Base-by-base conservation (phyloP, 2,797 vertebrate genomes). In the Geotria australis region DNA sequence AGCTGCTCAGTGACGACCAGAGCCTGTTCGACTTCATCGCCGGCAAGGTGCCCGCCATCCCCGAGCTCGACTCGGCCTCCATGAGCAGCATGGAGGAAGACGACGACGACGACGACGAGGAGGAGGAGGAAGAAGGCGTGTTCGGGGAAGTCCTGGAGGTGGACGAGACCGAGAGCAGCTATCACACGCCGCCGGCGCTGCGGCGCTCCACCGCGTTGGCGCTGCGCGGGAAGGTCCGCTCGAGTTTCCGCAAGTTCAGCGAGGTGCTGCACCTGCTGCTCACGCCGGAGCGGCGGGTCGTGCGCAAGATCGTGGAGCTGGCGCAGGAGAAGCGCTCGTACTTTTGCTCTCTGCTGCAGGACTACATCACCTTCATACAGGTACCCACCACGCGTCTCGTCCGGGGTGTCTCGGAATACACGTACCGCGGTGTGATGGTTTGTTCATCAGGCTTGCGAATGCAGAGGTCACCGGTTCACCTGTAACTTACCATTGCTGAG, bases 1-100 rank as follows among this genome's bases (percentile, higher is more conserved):
- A 38, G 24, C 24, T 38, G 24, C 11, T 48, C 56, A 38, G 51
- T 24, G 24, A 9, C 24, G 51, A 55, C n/a, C 9, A n/a, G 9
- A 55, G 51, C n/a, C 7, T 55, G n/a, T 55, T 55, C 55, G 51
- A 55, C 51, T 55, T 55, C 47, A 60, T 62, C 48, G 2, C 63
- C 47, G 75, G 57, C 73, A 74, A 60, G n/a, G 63, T 71, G 9
- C 65, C 69, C 51, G 67, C 64, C 1, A 66, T 78, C 10, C 65
- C 72, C 0, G 84, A 94, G 57, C 77, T 71, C 0, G 89, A 95
- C 63, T 89, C 86, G 15, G 78, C 76, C 63, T 91, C 85, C 0
- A 80, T 76, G 63, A 93, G 85, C 71, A 95, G 86, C 71, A 76
- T 81, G 0, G 89, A 98, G 62, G 89, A 95, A 63, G 88, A 96